Evolutionary conservation across 2,797 vertebrate species (phyloP).

Genomic region (Anniella stebbinsi): DNA sequence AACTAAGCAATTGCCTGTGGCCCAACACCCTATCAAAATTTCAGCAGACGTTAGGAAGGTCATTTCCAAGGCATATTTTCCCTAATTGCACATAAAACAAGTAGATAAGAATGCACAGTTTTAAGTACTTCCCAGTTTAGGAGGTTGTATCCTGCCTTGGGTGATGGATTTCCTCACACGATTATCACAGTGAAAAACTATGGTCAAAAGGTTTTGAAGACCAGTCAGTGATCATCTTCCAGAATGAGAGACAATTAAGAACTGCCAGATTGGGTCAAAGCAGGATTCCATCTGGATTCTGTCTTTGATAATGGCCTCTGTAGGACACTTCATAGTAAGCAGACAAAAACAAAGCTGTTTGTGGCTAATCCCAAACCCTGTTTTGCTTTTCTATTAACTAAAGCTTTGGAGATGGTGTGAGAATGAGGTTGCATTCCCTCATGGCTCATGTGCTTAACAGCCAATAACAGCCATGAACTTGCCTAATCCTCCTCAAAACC

Average conservation of each 20-base stretch:
- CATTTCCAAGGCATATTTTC: background rate
- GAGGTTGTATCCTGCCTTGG: background rate
- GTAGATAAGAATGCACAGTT: background rate
- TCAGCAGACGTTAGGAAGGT: accelerated
- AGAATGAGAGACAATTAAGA: slow-evolving; percentile 8
- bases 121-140: background rate
- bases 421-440: background rate
- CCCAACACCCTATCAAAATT: background rate
- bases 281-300: slow-evolving; percentile 3
- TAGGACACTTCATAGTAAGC: background rate
- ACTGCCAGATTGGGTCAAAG: slow-evolving; percentile 20
- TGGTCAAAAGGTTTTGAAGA: background rate
- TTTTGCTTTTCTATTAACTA: background rate
- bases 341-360: slow-evolving; percentile 9
- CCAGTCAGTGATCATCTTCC: background rate
- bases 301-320: slow-evolving; percentile 9
- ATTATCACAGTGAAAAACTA: background rate
- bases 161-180: background rate
- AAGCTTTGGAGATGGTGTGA: background rate
- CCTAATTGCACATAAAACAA: background rate
- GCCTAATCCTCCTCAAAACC: background rate
- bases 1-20: accelerated
- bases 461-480: background rate
- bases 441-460: background rate
- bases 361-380: background rate